Evolutionary conservation across 2,888 invertebrate genomes (phyloP), one percentile per base, ranked within the genome.

Genomic region (Colostygia pectinataria): DNA sequence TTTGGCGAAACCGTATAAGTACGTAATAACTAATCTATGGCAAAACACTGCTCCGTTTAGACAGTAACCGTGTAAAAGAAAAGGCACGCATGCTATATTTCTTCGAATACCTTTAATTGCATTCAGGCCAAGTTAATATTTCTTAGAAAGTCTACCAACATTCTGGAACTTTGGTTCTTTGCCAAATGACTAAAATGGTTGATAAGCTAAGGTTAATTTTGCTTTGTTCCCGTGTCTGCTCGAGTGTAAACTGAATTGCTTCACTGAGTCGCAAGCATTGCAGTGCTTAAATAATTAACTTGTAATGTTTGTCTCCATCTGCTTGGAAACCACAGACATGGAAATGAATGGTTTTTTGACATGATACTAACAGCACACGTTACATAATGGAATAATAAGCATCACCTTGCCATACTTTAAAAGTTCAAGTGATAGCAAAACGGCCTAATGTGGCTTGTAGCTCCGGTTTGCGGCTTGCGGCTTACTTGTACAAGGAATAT

Each of bases 111-210:
- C 25, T 44, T 56, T 58, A 66, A 63, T 63, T 55, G 52, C 47
- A 40, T 25, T 50, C 44, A 51, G 67, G 71, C 73, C 73, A 75
- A 76, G 65, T 65, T 60, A 47, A 54, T 69, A 70, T 68, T 67
- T 63, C 70, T 69, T 66, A 66, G 42, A 52, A 71, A 59, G 58
- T 59, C 63, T 63, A 51, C 59, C 54, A 15, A 2, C 25, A 61
- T 59, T 62, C 59, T 57, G 63, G 66, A 63, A 67, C 66, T 69
- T 80, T 83, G 83, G 81, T 57, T 15, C 46, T 4, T 23, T 46
- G 80, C 83, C 82, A 83, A 83, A 82, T 80, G 68, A 79, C 77
- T 74, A 71, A 80, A 76, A 18, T 73, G 72, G 72, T 70, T 80
- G 80, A 82, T 83, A 82, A 80, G 73, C 71, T 63, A 68, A 71